Evolutionary conservation across 2,797 vertebrate genomes (phyloP).

Genomic region (Ambastaia sidthimunki): DNA sequence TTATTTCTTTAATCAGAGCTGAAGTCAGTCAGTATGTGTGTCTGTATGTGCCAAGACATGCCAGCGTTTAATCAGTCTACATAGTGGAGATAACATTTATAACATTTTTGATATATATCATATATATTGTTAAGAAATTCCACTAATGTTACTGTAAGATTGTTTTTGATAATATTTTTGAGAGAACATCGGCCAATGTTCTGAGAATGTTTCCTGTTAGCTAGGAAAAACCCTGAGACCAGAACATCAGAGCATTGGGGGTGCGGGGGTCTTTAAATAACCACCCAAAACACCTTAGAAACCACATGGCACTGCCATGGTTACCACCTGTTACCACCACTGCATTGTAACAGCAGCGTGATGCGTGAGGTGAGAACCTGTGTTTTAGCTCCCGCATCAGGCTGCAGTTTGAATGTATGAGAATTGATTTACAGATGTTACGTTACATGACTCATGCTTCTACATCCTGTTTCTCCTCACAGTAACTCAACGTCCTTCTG

Average conservation of each 20-base stretch:
- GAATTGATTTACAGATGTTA: slow-evolving; percentile 16
- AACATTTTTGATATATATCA: no score
- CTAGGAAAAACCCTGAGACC: no score
- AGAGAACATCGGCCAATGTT: no score
- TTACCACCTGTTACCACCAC: no score
- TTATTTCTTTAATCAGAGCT: slow-evolving; percentile 36
- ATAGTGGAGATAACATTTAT: neutral
- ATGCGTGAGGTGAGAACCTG: neutral
- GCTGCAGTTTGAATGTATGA: neutral
- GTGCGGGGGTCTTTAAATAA: no score
- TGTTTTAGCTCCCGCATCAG: neutral
- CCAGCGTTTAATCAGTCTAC: neutral
- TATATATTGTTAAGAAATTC: no score
- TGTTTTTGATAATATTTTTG: no score
- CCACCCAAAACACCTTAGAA: no score
- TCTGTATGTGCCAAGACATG: slow-evolving; percentile 1
- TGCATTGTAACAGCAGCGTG: neutral
- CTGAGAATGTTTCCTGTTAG: no score
- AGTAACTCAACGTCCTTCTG: neutral
- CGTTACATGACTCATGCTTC: slow-evolving; percentile 5
- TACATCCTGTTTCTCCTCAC: slow-evolving; percentile 1
- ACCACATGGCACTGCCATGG: no score
- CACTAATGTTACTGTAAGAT: no score
- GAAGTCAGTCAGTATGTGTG: slow-evolving; percentile 10
- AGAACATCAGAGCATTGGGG: no score